A percentile compares a stretch with the other conserved stretches of the same genome.
Evolutionary conservation across 2,888 invertebrate genomes (phyloP).

Genomic region (Ferrisia virgata): DNA sequence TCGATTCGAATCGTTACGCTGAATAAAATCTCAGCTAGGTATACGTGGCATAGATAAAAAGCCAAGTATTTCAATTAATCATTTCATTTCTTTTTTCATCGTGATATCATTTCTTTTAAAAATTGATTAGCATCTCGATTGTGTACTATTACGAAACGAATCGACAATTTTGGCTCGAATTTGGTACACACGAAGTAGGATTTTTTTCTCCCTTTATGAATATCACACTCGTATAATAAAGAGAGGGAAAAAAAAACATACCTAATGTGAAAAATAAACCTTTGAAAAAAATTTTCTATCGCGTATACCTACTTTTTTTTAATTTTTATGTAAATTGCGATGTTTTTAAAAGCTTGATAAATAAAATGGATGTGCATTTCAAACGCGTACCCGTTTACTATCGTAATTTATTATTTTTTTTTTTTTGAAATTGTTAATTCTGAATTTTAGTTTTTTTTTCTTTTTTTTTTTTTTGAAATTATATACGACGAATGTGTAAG

Average conservation of each 20-base stretch:
- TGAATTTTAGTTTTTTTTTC: not conserved
- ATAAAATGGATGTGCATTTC: slow-evolving; percentile 7
- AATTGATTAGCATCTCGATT: not conserved
- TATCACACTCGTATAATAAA: not conserved
- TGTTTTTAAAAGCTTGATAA: not conserved
- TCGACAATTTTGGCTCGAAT: not conserved
- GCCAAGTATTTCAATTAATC: slow-evolving; percentile 5
- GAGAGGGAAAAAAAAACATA: not conserved
- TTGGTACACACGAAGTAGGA: not conserved
- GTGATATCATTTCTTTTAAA: slow-evolving; percentile 7
- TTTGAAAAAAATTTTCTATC: not conserved
- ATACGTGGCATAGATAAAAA: not conserved
- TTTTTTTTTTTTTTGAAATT: not conserved
- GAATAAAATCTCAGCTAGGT: not conserved
- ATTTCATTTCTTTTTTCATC: not conserved
- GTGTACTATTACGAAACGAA: not conserved
- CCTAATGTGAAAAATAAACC: not conserved
- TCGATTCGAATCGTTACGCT: not conserved
- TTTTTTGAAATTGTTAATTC: not conserved
- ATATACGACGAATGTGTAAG: not conserved
- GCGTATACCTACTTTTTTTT: slow-evolving; percentile 1
- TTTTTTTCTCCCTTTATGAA: not conserved
- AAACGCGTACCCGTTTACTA: not conserved
- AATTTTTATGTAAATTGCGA: not conserved
- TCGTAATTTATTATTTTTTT: not conserved